Conservation (phyloP, 2,113 vertebrate species). For the Lota lota region DNA sequence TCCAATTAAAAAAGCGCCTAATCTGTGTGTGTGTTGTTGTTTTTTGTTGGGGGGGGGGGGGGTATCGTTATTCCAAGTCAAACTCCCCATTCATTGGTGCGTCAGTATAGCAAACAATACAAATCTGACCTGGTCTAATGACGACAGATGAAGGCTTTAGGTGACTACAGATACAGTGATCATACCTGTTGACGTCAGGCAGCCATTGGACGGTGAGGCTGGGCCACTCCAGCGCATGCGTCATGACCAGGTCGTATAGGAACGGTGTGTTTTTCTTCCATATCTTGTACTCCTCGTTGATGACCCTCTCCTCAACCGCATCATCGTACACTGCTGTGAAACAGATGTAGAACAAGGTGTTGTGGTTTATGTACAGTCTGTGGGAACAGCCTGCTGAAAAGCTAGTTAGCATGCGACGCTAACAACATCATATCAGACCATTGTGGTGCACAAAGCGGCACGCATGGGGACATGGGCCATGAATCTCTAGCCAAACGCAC, state of each 20-base stretch:
- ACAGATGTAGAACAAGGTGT: background rate
- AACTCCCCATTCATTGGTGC: too few species aligned
- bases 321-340: conserved; percentile 82
- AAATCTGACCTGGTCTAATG: too few species aligned
- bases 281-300: conserved; percentile 93
- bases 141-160: too few species aligned
- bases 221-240: conserved; percentile 90
- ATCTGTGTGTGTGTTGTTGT: too few species aligned
- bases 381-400: background rate
- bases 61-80: too few species aligned
- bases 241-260: conserved; percentile 90
- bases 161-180: too few species aligned
- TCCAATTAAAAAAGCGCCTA: too few species aligned
- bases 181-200: conserved; percentile 86
- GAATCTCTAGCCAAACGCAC: conserved; percentile 27
- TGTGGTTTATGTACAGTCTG: background rate
- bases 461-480: conserved; percentile 16
- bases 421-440: conserved; percentile 20
- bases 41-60: too few species aligned
- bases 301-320: conserved; percentile 88
- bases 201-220: conserved; percentile 93
- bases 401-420: conserved; percentile 39
- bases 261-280: conserved; percentile 96
- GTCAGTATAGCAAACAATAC: too few species aligned
- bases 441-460: conserved; percentile 26